Evolutionary conservation across 1,140 invertebrate species (phyloP).

Genomic region (Campoletis sonorensis): DNA sequence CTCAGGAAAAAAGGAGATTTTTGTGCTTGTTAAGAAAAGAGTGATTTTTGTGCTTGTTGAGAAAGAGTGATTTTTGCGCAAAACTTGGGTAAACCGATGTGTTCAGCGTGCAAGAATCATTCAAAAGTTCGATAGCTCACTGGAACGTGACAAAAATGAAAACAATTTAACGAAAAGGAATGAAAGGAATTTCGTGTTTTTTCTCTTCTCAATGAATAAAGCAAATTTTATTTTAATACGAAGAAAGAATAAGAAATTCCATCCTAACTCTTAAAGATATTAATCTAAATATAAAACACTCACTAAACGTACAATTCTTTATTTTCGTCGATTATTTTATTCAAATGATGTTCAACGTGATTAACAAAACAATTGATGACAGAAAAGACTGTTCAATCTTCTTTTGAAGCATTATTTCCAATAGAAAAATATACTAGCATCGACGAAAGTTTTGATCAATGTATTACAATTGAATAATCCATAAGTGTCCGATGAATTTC

Average conservation of each 20-base stretch:
- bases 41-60: not conserved
- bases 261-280: not conserved
- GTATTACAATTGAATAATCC: slow-evolving; percentile 17
- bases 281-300: not conserved
- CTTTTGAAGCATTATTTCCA: not conserved
- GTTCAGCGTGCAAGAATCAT: not conserved
- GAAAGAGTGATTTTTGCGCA: not conserved
- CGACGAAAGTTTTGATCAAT: not conserved
- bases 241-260: not conserved
- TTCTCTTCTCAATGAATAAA: too few relatives aligned
- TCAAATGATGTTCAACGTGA: slow-evolving; percentile 27
- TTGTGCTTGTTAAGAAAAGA: not conserved
- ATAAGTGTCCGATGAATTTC: slow-evolving; percentile 10
- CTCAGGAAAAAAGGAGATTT: not conserved
- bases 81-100: not conserved
- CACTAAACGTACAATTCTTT: not conserved
- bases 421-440: not conserved
- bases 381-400: not conserved
- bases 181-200: too few relatives aligned
- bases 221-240: too few relatives aligned
- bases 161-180: too few relatives aligned
- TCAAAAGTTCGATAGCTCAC: slow-evolving; percentile 23
- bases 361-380: slow-evolving; percentile 10
- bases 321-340: slow-evolving; percentile 24
- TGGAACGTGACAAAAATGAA: not conserved